A percentile compares a stretch with the other conserved stretches of the same genome.
Evolutionary conservation across 2,797 vertebrate genomes (phyloP).

Genomic region (Poeciliopsis presidionis): DNA sequence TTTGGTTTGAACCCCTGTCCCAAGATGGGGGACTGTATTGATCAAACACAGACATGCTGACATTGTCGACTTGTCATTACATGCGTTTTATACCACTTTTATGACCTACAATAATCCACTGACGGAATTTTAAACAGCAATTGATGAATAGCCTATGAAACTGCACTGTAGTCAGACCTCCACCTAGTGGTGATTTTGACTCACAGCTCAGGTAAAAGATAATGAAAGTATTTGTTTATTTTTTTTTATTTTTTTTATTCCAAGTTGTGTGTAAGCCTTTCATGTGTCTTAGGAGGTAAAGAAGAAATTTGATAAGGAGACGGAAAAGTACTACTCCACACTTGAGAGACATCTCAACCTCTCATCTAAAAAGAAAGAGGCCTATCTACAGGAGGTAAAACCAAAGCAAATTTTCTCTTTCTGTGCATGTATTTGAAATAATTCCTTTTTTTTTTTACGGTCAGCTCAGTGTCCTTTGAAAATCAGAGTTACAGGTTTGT

Average conservation of each 20-base stretch:
- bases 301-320: conserved; percentile 99
- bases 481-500: conserved; percentile 24
- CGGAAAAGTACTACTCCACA: conserved; percentile 96
- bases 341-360: conserved; percentile 97
- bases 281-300: conserved; percentile 87
- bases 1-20: conserved; percentile 41
- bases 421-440: conserved; percentile 47
- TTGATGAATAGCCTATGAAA: conserved; percentile 16
- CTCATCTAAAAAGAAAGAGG: conserved; percentile 98
- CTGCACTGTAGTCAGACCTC: conserved; percentile 65
- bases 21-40: conserved; percentile 18
- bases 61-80: conserved; percentile 44
- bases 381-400: conserved; percentile 96
- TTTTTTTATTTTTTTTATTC: neutral
- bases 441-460: conserved; percentile 43
- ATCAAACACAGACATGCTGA: conserved; percentile 38
- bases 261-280: conserved; percentile 24
- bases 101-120: conserved; percentile 55
- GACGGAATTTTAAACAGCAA: conserved; percentile 43
- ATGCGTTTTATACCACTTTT: conserved; percentile 49
- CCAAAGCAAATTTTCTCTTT: conserved; percentile 39
- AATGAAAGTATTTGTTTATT: conserved; percentile 5
- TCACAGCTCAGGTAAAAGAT: conserved; percentile 14
- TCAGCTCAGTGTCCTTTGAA: conserved; percentile 17
- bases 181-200: conserved; percentile 70